These are phyloP conservation scores for Chionis minor DNA, from an alignment of 2,113 vertebrate genomes.

Conservation along the genomic window DNA sequence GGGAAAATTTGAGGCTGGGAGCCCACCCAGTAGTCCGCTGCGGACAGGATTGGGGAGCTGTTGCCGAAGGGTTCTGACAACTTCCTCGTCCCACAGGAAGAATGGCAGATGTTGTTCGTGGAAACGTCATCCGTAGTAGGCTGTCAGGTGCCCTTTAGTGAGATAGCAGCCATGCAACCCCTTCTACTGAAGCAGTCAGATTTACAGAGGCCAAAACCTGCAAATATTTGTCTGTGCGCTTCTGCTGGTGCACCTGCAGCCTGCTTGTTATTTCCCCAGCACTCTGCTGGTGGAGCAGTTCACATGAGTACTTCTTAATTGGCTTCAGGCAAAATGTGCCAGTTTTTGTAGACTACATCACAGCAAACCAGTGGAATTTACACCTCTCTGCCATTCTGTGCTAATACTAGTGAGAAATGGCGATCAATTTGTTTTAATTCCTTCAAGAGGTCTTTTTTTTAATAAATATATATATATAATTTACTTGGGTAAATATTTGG, in stretches of 20 bases:
- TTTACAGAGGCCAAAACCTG: neutral
- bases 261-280: neutral
- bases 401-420: neutral
- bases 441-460: neutral
- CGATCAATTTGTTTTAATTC: neutral
- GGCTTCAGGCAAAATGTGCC: neutral
- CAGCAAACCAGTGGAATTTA: neutral
- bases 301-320: neutral
- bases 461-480: too few species aligned
- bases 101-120: too few species aligned
- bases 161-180: fast-evolving
- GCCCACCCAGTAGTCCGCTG: neutral
- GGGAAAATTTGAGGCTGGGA: neutral
- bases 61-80: neutral
- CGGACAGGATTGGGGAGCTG: neutral
- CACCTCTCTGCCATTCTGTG: neutral
- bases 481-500: neutral
- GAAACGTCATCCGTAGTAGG: neutral
- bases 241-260: neutral
- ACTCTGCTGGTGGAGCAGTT: neutral
- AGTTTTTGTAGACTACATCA: neutral
- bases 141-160: neutral
- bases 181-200: neutral
- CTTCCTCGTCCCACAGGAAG: neutral
- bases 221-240: neutral